phyloP scores from a whole-genome alignment of 2,113 vertebrate species.

The Phoxinus phoxinus region DNA sequence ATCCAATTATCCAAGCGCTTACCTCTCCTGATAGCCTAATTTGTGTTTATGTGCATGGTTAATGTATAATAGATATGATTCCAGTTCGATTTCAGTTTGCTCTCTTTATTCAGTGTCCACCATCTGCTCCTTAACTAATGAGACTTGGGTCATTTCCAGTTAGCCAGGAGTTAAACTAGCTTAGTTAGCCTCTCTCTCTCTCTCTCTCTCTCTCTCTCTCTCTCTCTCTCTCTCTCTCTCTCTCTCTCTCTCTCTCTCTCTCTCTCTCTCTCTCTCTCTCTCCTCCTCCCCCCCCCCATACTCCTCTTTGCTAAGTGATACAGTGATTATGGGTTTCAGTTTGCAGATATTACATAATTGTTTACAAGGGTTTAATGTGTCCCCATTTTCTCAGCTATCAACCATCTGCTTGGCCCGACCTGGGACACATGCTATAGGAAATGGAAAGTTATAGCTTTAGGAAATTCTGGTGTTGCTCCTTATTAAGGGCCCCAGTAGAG shows the following conservation, averaged over 20 bases:
- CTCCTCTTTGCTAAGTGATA: neutral
- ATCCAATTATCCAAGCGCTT: slow-evolving; percentile 36
- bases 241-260: too few species aligned
- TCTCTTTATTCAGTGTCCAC: slow-evolving; percentile 40
- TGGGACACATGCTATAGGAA: slow-evolving; percentile 47
- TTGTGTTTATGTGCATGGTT: slow-evolving; percentile 73
- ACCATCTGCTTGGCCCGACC: slow-evolving; percentile 39
- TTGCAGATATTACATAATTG: slow-evolving; percentile 39
- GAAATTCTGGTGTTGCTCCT: neutral
- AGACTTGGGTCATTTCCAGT: slow-evolving; percentile 27
- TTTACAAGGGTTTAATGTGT: slow-evolving; percentile 29
- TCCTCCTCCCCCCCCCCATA: too few species aligned
- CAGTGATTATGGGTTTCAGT: slow-evolving; percentile 10
- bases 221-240: too few species aligned
- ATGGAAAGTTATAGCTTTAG: neutral
- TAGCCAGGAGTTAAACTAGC: slow-evolving; percentile 17
- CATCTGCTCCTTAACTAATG: slow-evolving; percentile 41
- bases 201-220: slow-evolving; percentile 5
- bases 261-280: too few species aligned
- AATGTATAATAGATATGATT: slow-evolving; percentile 74
- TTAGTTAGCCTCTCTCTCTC: neutral
- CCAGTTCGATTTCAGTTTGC: slow-evolving; percentile 70
- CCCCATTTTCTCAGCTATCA: slow-evolving; percentile 15
- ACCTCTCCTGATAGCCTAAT: slow-evolving; percentile 55
- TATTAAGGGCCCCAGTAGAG: slow-evolving; percentile 14